Evolutionary conservation across 2,888 invertebrate genomes (phyloP).

Genomic region (Biston stratarius): DNA sequence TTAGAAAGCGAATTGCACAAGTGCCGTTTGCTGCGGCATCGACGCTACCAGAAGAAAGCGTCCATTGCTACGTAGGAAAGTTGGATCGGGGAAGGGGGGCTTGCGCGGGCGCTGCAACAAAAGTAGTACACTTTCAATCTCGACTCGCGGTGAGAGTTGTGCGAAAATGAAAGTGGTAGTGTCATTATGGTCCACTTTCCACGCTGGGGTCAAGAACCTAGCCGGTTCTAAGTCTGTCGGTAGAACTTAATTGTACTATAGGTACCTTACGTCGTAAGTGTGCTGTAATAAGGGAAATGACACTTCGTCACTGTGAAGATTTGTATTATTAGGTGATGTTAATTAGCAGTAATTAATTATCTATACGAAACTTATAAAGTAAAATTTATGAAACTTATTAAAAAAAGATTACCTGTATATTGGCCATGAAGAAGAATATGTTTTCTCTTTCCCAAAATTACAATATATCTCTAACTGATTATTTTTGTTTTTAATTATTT

Average conservation of each 20-base stretch:
- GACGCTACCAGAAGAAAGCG: conserved; percentile 77
- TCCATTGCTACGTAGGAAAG: conserved; percentile 75
- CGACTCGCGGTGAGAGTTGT: conserved; percentile 85
- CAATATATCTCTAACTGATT: too few species aligned
- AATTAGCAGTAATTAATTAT: conserved; percentile 1
- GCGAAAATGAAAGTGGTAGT: conserved; percentile 88
- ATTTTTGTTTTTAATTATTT: too few species aligned
- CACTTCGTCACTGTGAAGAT: conserved; percentile 1
- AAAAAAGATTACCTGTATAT: too few species aligned
- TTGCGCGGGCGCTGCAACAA: conserved; percentile 80
- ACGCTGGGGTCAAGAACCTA: conserved; percentile 79
- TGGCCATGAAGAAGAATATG: too few species aligned
- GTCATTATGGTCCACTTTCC: conserved; percentile 85
- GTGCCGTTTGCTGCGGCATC: conserved; percentile 59
- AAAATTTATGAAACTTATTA: neutral
- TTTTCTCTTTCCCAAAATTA: too few species aligned
- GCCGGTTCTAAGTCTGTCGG: conserved; percentile 66
- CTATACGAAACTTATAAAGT: neutral
- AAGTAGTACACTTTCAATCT: conserved; percentile 86
- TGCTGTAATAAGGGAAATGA: conserved; percentile 36
- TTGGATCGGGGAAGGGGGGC: conserved; percentile 59
- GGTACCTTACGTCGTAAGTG: conserved; percentile 47
- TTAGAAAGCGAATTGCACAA: conserved; percentile 85
- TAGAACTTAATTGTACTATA: conserved; percentile 65
- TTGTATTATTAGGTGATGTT: conserved; percentile 5